phyloP scores from a whole-genome alignment of 2,888 invertebrate genomes.

The Meteorus cinctellus region DNA sequence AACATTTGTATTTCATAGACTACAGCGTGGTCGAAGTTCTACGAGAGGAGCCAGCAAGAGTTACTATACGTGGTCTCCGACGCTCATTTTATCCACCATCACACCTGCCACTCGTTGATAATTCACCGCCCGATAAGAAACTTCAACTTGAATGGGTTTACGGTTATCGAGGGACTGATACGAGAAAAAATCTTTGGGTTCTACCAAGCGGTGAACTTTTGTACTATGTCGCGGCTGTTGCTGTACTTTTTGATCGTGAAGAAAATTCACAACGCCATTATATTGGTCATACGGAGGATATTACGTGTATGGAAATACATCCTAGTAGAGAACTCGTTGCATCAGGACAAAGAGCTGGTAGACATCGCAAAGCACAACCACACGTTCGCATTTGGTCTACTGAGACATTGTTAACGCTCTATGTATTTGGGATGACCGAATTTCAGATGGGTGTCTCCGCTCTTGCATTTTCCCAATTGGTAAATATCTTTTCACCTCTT shows the following conservation, averaged over 20 bases:
- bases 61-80: constrained; percentile 87
- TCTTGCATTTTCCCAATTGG: constrained; percentile 91
- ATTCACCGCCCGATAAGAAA: constrained; percentile 90
- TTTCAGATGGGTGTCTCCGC: constrained; percentile 91
- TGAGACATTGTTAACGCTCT: constrained; percentile 89
- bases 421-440: constrained; percentile 93
- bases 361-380: constrained; percentile 88
- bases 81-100: constrained; percentile 91
- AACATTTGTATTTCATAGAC: constrained; percentile 74
- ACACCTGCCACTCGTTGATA: constrained; percentile 88
- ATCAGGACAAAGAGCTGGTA: constrained; percentile 90
- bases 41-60: constrained; percentile 89
- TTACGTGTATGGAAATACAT: constrained; percentile 86
- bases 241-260: constrained; percentile 89
- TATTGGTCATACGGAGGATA: constrained; percentile 93
- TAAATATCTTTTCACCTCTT: constrained; percentile 69
- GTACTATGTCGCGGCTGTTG: constrained; percentile 94
- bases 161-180: constrained; percentile 94
- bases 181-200: constrained; percentile 92
- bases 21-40: constrained; percentile 89
- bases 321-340: constrained; percentile 91
- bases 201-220: constrained; percentile 94
- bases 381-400: constrained; percentile 96
- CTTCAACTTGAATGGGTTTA: constrained; percentile 96
- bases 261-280: constrained; percentile 93